Base-by-base conservation (phyloP, 2,113 vertebrate species). In the Xyrauchen texanus region DNA sequence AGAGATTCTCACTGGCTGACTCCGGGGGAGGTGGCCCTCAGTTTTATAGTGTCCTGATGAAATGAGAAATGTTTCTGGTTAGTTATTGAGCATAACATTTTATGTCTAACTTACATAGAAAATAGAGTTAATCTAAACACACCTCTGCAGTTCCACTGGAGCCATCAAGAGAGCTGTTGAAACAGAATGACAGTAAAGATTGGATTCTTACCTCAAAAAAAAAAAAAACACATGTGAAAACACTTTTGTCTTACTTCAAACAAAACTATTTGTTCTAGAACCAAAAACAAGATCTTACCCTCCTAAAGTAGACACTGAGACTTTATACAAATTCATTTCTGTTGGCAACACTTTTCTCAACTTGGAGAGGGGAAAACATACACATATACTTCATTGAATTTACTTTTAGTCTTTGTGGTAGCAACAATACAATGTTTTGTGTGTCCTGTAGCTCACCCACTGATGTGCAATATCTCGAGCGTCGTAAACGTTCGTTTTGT, bases 391-490 rank as follows among this genome's bases (percentile, higher is more conserved):
- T 34, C 3, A 34, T 34, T 34, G 62, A 9, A 62, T 9, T 21
- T 46, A 49, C 9, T 21, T 52, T 57, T 68, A 44, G 16, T 57
- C 0, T 9, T 64, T 13, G 12, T 63, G 4, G 6, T 70, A 44
- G 5, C 34, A 57, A 11, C 10, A 58, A 42, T 61, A 21, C 47
- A 72, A 16, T 8, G n/a, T 2, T 7, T 11, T 63, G n/a, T 2
- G 12, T 47, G 11, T 64, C 52, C 5, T 6, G 57, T 11, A 8
- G 13, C 66, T 90, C 84, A 92, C 92, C 92, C 91, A 93, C 6
- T 12, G 34, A 34, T 82, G 82, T 51, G 87, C 86, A 4, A 90
- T 57, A 4, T 89, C 83, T 84, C 60, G 82, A 78, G 86, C 91
- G 1, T 13, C 82, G 76, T 84, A 74, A 15, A 7, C 6, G 44